Percentiles rank a stretch among this genome's conserved stretches.
Conservation (phyloP, 1,140 invertebrate species). For the Rhyacophila brunnea region DNA sequence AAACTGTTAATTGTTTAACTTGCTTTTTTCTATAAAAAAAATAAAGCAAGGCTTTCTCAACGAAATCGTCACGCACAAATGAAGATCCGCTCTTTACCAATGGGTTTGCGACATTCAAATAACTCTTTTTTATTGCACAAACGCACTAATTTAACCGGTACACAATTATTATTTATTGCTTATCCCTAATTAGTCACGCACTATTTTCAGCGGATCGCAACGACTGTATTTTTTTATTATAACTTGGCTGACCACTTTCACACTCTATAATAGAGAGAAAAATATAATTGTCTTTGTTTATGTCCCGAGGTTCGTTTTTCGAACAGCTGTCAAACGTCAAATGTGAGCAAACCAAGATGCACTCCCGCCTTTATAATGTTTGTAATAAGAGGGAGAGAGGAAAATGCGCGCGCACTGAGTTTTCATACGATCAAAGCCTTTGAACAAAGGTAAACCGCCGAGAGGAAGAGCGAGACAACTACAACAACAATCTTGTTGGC, state of each 20-base stretch:
- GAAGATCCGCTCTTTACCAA: background rate
- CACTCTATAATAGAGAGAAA: background rate
- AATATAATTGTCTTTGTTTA: no score
- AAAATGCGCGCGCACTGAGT: slow-evolving; percentile 13
- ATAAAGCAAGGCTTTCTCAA: slow-evolving; percentile 1
- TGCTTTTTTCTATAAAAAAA: no score
- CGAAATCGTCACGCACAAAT: slow-evolving; percentile 16
- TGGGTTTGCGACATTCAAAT: slow-evolving; percentile 6
- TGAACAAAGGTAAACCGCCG: slow-evolving; percentile 12
- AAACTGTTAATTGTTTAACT: no score
- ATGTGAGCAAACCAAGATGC: slow-evolving; percentile 16
- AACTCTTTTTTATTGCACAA: slow-evolving; percentile 9
- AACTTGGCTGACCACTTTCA: slow-evolving; percentile 7
- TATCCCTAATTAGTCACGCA: slow-evolving; percentile 13
- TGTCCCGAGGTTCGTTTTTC: slow-evolving; percentile 15
- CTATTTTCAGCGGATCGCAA: slow-evolving; percentile 7
- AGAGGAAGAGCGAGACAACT: slow-evolving; percentile 8
- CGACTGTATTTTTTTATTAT: background rate
- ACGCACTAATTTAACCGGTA: slow-evolving; percentile 4
- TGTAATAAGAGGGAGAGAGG: slow-evolving; percentile 9
- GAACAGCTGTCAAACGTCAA: slow-evolving; percentile 36
- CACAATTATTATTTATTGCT: slow-evolving; percentile 3
- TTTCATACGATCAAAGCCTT: background rate
- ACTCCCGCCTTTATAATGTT: slow-evolving; percentile 21
- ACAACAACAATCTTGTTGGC: slow-evolving; percentile 12